Percentiles rank a stretch among this genome's conserved stretches.
phyloP scores from a whole-genome alignment of 1,140 invertebrate species.

The Thrips palmi region DNA sequence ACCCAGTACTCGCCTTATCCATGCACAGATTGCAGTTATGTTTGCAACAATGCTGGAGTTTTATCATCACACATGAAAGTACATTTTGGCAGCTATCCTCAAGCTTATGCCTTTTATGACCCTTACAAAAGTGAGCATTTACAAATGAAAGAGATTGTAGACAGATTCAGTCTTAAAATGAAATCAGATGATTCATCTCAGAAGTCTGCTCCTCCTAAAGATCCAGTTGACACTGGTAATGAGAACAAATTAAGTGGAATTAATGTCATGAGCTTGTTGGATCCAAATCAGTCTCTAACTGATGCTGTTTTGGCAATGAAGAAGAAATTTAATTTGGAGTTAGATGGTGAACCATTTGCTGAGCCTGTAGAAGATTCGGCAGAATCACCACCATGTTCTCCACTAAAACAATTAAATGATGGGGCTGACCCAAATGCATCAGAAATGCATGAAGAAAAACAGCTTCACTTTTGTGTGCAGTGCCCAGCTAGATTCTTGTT shows the following conservation, averaged over 20 bases:
- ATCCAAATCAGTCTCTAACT: not conserved
- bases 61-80: constrained; percentile 61
- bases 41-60: constrained; percentile 52
- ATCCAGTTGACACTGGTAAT: not conserved
- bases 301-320: too few relatives aligned
- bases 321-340: too few relatives aligned
- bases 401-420: too few relatives aligned
- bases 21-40: constrained; percentile 66
- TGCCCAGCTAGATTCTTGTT: constrained; percentile 56
- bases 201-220: too few relatives aligned
- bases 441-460: too few relatives aligned
- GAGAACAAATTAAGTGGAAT: not conserved
- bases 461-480: constrained; percentile 33
- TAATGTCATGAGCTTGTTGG: not conserved
- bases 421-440: too few relatives aligned
- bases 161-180: constrained; percentile 9
- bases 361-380: too few relatives aligned
- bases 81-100: constrained; percentile 47
- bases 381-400: too few relatives aligned
- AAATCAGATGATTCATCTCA: too few relatives aligned
- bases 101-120: constrained; percentile 49
- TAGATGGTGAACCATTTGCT: too few relatives aligned
- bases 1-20: constrained; percentile 23
- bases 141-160: constrained; percentile 41
- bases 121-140: constrained; percentile 37